Base-by-base conservation (phyloP, 2,888 invertebrate species). In the Subacronicta megacephala region DNA sequence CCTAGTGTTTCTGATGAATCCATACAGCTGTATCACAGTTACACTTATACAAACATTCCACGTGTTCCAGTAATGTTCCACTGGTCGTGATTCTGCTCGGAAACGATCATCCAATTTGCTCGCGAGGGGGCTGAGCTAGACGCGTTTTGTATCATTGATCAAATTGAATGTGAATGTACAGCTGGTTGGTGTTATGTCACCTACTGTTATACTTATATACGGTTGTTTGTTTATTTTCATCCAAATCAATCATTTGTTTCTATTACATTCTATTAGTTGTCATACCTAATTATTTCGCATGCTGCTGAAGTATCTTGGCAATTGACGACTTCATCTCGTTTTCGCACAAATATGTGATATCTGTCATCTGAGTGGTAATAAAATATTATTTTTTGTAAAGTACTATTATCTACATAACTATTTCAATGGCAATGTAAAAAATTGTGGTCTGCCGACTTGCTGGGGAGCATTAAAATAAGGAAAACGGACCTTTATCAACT, bases 31-130 rank as follows among this genome's bases (percentile, higher is more conserved):
- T 38, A 29, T 49, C 47, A 37, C 13, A 42, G 43, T 46, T 51
- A 53, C 31, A 37, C 54, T 47, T 56, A 53, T 31, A 65, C 50
- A 47, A 12, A 42, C 51, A 36, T 29, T 15, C 23, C 50, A 38
- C 44, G 55, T 56, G 55, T 55, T 26, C 16, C 43, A 16, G 50
- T 45, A 42, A 26, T 50, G 66, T 36, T 57, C 53, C 50, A 60
- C 54, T 9, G 33, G 37, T 33, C 43, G 58, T 59, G 70, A 75
- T 73, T 72, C 64, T 13, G 56, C 75, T 80, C 75, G 88, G 88
- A 88, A 86, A 61, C 81, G 70, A 79, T 88, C 84, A 86, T 87
- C 74, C 86, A 88, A 89, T 89, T 75, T 61, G 64, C 44, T 26
- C 31, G 53, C 45, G 64, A 52, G 73, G 75, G 73, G 72, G 58